Evolutionary conservation across 2,888 invertebrate species (phyloP), one percentile per base, ranked within the genome.

Genomic region (Chirona hameri): DNA sequence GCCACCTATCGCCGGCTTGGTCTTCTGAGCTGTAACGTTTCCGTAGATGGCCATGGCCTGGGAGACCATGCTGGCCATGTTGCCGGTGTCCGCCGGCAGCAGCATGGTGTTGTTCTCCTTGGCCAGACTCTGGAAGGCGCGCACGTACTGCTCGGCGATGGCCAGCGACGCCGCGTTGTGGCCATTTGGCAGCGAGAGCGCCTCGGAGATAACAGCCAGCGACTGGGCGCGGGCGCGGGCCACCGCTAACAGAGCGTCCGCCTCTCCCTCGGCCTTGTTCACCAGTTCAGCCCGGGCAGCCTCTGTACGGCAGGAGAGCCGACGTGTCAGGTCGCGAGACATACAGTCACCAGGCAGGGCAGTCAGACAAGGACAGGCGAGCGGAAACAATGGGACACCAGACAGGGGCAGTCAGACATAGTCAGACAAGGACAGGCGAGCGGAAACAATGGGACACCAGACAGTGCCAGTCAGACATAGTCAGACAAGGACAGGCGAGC

Each of bases 61-160:
- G 0, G 94, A 91, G 27, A 96, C 95, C 88, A 95, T 90, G 86
- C 90, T 91, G 15, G 94, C 91, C 10, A 96, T 92, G 87, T 95
- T 94, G 9, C 94, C 94, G 7, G 94, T 93, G 88, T 98, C 97
- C 31, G 94, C 92, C 0, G 99, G 99, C 85, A 99, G 89, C 86
- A 99, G 95, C 84, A 99, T 90, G 0, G 99, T 99, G 88, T 99
- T 99, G 87, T 93, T 95, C 21, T 93, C 93, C 88, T 95, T 94
- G 0, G 99, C 99, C 84, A 99, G 89, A 87, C 97, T 94, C 87
- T 95, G 92, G 89, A 99, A 99, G 24, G 99, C 98, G 31, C 91
- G 90, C 69, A 99, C 96, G 88, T 99, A 99, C 87, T 98, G 95
- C 87, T 99, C 98, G 0, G 99, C 99, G 84, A 99, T 91, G 24